Conservation (phyloP, 2,888 invertebrate genomes). For the Thymelicus lineola region DNA sequence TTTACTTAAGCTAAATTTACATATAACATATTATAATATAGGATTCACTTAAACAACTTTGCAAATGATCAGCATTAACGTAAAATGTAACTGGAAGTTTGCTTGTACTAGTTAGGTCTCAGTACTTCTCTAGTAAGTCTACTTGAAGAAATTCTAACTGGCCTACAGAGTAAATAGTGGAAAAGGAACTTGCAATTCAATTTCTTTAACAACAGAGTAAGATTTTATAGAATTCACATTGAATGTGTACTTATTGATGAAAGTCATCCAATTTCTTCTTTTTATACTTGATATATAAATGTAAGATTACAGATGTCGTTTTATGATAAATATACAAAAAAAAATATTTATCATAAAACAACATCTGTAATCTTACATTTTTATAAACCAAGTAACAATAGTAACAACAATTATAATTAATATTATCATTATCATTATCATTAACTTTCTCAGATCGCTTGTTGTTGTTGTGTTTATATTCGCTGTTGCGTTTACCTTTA, state of each 20-base stretch:
- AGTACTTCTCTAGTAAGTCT: constrained; percentile 1
- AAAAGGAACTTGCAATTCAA: constrained; percentile 32
- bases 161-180: constrained; percentile 32
- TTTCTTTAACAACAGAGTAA: constrained; percentile 25
- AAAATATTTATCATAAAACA: too few species aligned
- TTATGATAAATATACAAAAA: too few species aligned
- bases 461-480: too few species aligned
- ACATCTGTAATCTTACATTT: too few species aligned
- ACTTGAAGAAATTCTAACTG: constrained; percentile 31
- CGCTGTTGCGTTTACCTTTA: too few species aligned
- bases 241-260: constrained; percentile 22
- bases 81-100: neutral
- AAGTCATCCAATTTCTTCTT: constrained; percentile 15
- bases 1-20: too few species aligned
- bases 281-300: constrained; percentile 3
- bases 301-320: too few species aligned
- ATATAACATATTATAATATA: neutral
- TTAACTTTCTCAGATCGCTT: too few species aligned
- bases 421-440: too few species aligned
- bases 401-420: too few species aligned
- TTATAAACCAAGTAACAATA: too few species aligned
- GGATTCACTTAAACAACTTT: neutral
- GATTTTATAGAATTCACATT: constrained; percentile 26
- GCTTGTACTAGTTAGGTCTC: constrained; percentile 12
- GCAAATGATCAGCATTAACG: neutral